Conservation (phyloP, 2,113 vertebrate genomes). For the Mastomys coucha region DNA sequence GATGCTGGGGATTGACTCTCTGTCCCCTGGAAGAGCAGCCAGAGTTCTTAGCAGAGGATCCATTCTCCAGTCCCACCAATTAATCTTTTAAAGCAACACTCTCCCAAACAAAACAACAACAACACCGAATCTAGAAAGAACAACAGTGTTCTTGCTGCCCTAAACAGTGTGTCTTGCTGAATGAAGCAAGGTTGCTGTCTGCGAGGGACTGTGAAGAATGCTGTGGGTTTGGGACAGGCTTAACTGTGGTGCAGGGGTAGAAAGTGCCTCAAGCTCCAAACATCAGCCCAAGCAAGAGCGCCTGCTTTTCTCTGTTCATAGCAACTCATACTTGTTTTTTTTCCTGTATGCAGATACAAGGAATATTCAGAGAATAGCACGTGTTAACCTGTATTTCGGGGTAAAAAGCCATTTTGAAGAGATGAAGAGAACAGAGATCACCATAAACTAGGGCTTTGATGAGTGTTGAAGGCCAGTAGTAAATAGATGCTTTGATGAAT, state of each 20-base stretch:
- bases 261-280: not conserved
- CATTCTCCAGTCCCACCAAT: not conserved
- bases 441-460: not conserved
- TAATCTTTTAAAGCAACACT: slow-evolving; percentile 2
- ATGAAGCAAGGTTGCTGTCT: not conserved
- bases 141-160: too few relatives aligned
- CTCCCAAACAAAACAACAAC: not conserved
- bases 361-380: slow-evolving; percentile 8
- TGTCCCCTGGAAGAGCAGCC: not conserved
- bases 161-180: not conserved
- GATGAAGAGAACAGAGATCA: not conserved
- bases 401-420: not conserved
- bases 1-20: not conserved
- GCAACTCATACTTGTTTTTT: not conserved
- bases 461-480: not conserved
- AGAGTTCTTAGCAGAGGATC: not conserved
- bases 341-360: not conserved
- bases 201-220: not conserved
- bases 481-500: too few relatives aligned
- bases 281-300: not conserved
- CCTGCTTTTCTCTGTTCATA: not conserved
- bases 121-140: not conserved
- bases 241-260: not conserved
- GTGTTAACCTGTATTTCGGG: not conserved
- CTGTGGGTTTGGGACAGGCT: not conserved